Evolutionary conservation across 2,797 vertebrate species (phyloP).

Genomic region (Thripadectes ignobilis): DNA sequence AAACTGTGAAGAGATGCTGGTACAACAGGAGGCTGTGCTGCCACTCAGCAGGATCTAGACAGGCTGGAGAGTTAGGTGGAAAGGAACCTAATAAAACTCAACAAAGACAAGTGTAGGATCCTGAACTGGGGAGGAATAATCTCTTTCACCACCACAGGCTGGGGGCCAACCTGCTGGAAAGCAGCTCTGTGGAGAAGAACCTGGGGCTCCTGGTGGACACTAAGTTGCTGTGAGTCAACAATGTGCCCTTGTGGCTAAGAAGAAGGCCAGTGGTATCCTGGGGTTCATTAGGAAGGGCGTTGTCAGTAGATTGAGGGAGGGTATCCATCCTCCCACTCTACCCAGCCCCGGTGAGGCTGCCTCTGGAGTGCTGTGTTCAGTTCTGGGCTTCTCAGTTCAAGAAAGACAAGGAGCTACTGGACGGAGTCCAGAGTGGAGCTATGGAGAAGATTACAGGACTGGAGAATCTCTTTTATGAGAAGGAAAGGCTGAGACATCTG

Average conservation of each 20-base stretch:
- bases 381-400: not conserved
- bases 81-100: not conserved
- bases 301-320: not conserved
- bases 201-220: not conserved
- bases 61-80: not conserved
- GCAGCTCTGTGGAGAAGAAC: not conserved
- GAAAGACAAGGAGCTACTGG: not conserved
- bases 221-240: not conserved
- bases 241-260: not conserved
- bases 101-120: not conserved
- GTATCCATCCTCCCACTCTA: not conserved
- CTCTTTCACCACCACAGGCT: not conserved
- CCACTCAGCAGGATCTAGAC: not conserved
- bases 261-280: not conserved
- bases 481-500: not conserved
- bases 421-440: not conserved
- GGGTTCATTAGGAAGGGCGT: not conserved
- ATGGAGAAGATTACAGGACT: not conserved
- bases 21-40: not conserved
- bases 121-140: not conserved
- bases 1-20: not conserved
- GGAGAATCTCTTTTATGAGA: not conserved
- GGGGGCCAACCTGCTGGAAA: not conserved
- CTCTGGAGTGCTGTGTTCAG: not conserved
- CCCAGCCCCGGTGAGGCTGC: not conserved